Conservation (phyloP, 2,888 invertebrate genomes). For the Erebia epiphron region DNA sequence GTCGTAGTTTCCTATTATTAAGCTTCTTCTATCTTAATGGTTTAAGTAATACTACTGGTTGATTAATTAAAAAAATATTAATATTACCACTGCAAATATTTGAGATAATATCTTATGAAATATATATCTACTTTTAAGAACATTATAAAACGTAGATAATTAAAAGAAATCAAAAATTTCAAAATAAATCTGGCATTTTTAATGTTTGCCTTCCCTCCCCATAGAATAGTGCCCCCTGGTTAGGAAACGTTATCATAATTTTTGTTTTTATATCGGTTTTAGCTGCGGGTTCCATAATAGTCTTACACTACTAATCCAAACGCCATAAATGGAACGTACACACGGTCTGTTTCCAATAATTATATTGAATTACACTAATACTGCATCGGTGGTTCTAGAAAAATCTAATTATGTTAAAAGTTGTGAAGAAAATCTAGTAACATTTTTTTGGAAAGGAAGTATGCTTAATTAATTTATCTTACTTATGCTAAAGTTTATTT, state of each 20-base stretch:
- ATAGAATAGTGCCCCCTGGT: constrained; percentile 48
- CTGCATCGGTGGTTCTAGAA: constrained; percentile 29
- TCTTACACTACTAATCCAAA: constrained; percentile 61
- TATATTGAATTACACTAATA: constrained; percentile 43
- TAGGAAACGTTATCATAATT: constrained; percentile 68
- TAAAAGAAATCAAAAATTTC: constrained; percentile 84
- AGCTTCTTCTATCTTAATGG: constrained; percentile 83
- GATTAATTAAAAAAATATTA: constrained; percentile 80
- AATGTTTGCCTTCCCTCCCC: constrained; percentile 64
- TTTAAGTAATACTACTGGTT: constrained; percentile 83
- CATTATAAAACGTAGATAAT: constrained; percentile 84
- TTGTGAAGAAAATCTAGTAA: too few relatives aligned
- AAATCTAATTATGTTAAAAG: neutral
- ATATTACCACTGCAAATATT: constrained; percentile 84
- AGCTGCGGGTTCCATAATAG: constrained; percentile 53
- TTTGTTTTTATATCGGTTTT: constrained; percentile 69
- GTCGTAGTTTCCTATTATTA: constrained; percentile 83
- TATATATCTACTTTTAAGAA: constrained; percentile 84
- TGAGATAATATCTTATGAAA: constrained; percentile 84
- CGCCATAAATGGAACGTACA: constrained; percentile 34
- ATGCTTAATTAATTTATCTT: too few relatives aligned
- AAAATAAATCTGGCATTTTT: constrained; percentile 81
- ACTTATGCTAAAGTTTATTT: too few relatives aligned
- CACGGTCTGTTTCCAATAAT: constrained; percentile 53
- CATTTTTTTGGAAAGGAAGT: too few relatives aligned